phyloP scores from a whole-genome alignment of 2,113 vertebrate species.

The Neolamprologus modestus region DNA sequence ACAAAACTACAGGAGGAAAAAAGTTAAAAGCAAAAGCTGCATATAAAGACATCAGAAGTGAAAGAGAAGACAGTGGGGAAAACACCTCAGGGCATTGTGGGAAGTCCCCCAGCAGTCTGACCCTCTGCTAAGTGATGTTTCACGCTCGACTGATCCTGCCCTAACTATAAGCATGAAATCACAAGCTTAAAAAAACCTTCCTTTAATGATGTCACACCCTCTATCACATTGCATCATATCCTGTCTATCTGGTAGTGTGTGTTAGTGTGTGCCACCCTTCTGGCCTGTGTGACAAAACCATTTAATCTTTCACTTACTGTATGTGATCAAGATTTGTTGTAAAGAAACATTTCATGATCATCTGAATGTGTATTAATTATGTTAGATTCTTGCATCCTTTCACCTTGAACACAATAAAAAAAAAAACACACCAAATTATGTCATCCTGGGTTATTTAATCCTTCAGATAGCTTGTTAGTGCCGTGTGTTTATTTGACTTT shows the following conservation, averaged over 20 bases:
- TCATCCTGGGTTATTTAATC: neutral
- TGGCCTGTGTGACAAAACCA: neutral
- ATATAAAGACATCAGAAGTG: neutral
- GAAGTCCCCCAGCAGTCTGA: neutral
- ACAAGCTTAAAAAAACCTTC: neutral
- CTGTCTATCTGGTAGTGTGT: neutral
- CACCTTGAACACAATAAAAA: neutral
- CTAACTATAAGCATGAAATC: neutral
- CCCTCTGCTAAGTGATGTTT: neutral
- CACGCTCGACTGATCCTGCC: fast-evolving
- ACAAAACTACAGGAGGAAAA: neutral
- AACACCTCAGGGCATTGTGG: neutral
- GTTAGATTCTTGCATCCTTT: neutral
- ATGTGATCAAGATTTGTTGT: neutral
- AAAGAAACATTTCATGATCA: neutral
- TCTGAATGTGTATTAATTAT: neutral
- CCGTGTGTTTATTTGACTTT: neutral
- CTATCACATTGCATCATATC: neutral
- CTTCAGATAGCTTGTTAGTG: neutral
- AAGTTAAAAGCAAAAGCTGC: neutral
- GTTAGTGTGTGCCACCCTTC: neutral
- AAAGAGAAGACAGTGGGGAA: neutral
- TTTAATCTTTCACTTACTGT: neutral
- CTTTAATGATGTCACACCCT: neutral
- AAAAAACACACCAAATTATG: neutral